phyloP scores from a whole-genome alignment of 1,140 invertebrate genomes.

The Magallana ariakensis region DNA sequence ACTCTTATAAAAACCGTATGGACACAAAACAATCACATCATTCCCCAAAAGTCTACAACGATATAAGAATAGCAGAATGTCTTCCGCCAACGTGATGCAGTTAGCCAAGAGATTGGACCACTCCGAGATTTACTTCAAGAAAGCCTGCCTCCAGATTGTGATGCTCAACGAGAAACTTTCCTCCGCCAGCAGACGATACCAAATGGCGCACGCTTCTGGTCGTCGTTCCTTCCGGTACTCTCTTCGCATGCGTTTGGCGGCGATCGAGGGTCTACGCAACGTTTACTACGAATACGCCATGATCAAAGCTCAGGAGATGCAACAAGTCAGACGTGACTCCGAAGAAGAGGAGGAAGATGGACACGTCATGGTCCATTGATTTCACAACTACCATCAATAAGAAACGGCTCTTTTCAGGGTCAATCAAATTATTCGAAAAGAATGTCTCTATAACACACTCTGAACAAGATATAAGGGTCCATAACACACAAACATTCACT shows the following conservation, averaged over 20 bases:
- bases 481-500: too few species aligned
- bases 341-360: not conserved
- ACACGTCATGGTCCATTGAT: not conserved
- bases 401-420: slow-evolving; percentile 11
- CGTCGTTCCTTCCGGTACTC: slow-evolving; percentile 58
- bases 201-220: slow-evolving; percentile 56
- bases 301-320: slow-evolving; percentile 43
- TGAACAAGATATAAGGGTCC: not conserved
- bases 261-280: slow-evolving; percentile 60
- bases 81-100: not conserved
- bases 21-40: not conserved
- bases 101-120: not conserved
- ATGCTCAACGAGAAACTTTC: slow-evolving; percentile 56
- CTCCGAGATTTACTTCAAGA: slow-evolving; percentile 43
- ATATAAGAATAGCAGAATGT: not conserved
- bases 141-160: slow-evolving; percentile 61
- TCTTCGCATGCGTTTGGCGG: slow-evolving; percentile 55
- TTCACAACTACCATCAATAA: too few species aligned
- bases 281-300: slow-evolving; percentile 63
- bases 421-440: slow-evolving; percentile 7
- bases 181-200: slow-evolving; percentile 55
- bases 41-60: not conserved
- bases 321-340: not conserved
- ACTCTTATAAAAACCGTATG: not conserved
- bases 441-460: not conserved